A percentile compares a stretch with the other conserved stretches of the same genome.
Evolutionary conservation across 2,113 vertebrate genomes (phyloP).

Genomic region (Prionailurus viverrinus): DNA sequence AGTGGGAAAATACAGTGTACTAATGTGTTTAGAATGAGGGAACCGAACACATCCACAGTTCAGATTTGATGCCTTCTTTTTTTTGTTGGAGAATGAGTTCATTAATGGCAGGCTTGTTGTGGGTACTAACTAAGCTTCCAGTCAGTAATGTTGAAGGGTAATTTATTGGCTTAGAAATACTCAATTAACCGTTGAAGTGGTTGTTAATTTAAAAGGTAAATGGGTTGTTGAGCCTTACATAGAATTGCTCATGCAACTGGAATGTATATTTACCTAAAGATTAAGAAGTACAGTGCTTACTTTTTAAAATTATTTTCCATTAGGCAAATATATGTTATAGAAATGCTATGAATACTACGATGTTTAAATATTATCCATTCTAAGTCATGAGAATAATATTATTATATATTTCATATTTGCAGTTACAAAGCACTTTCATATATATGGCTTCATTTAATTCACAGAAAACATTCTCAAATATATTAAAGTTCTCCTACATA

Average conservation of each 20-base stretch:
- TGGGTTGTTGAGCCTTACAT: background rate
- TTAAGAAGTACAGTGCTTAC: background rate
- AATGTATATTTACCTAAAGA: conserved; percentile 7
- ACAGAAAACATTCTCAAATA: background rate
- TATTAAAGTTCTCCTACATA: background rate
- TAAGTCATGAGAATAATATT: background rate
- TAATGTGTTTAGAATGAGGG: conserved; percentile 86
- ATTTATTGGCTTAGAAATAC: conserved; percentile 84
- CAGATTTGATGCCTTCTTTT: background rate
- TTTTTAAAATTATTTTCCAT: conserved; percentile 34
- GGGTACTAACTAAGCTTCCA: conserved; percentile 72
- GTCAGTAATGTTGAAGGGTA: conserved; percentile 77
- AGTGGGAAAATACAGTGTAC: conserved; percentile 85
- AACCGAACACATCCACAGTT: conserved; percentile 57
- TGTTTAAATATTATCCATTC: background rate
- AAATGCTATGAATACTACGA: background rate
- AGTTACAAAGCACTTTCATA: background rate
- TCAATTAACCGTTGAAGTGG: conserved; percentile 82
- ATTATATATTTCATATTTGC: background rate
- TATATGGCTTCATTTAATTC: background rate
- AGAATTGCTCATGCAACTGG: background rate
- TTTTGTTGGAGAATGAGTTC: background rate
- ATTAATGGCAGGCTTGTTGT: background rate
- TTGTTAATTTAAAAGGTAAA: conserved; percentile 78
- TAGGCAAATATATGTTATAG: background rate